These are phyloP conservation scores for Megalops cyprinoides DNA, from an alignment of 2,797 vertebrate species.

Conservation along the genomic window DNA sequence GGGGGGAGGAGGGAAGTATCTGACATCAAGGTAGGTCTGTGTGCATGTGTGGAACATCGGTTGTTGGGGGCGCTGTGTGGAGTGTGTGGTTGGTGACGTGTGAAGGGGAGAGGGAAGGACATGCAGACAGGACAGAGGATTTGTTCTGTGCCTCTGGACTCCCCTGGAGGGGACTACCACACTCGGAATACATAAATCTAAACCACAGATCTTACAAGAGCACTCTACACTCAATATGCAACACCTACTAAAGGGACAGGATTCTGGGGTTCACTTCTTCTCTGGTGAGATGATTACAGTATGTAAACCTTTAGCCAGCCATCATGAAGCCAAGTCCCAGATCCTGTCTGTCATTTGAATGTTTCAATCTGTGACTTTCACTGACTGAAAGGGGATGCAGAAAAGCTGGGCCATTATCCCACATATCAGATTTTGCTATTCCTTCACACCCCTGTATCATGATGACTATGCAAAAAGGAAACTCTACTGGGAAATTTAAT, in stretches of 20 bases:
- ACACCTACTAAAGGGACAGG: neutral
- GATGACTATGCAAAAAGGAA: neutral
- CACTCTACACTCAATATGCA: slow-evolving; percentile 2
- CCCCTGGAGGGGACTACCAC: neutral
- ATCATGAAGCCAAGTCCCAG: neutral
- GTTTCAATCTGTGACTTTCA: neutral
- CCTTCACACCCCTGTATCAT: neutral
- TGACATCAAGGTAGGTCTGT: neutral
- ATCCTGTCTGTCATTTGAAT: neutral
- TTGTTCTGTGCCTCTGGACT: slow-evolving; percentile 15
- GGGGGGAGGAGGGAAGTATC: neutral
- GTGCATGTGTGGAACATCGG: too few species aligned
- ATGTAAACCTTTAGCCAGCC: neutral
- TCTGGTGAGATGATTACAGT: neutral
- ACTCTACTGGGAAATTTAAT: neutral
- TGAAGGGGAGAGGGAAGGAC: slow-evolving; percentile 22
- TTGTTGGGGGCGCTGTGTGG: slow-evolving; percentile 4
- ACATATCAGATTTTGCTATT: neutral
- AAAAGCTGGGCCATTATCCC: neutral
- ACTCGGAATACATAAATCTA: slow-evolving; percentile 12
- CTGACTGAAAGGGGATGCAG: neutral
- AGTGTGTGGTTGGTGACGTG: slow-evolving; percentile 8
- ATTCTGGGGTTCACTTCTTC: neutral
- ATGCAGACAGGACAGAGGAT: neutral
- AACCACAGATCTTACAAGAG: slow-evolving; percentile 1